Conservation (phyloP, 2,888 invertebrate genomes). For the Synanthedon formicaeformis region DNA sequence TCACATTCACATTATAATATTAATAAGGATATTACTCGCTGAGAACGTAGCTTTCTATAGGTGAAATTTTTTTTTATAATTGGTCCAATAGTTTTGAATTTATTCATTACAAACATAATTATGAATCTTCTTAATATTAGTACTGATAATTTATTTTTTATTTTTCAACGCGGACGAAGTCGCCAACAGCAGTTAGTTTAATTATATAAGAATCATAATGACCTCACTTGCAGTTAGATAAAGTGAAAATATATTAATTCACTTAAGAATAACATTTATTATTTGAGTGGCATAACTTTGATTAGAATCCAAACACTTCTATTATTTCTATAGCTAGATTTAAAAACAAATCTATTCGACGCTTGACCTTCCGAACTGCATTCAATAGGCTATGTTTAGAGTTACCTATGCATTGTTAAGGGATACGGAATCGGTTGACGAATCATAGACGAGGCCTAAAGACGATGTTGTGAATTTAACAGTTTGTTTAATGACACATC, state of each 20-base stretch:
- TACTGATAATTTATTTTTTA: no score
- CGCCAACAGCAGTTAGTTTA: no score
- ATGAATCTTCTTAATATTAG: no score
- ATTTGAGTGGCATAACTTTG: conserved; percentile 15
- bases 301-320: conserved; percentile 12
- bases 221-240: neutral
- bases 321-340: conserved; percentile 12
- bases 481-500: no score
- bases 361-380: conserved; percentile 15
- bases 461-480: neutral
- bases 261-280: conserved; percentile 18
- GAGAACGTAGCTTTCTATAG: no score
- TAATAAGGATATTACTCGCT: no score
- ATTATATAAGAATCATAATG: neutral
- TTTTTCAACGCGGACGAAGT: no score
- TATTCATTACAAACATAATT: no score
- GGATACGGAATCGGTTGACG: conserved; percentile 1
- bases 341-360: conserved; percentile 24
- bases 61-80: no score
- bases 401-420: conserved; percentile 4
- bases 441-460: neutral
- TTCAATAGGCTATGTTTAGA: conserved; percentile 14
- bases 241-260: conserved; percentile 12
- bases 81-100: no score
- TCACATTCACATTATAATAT: no score